These are phyloP conservation scores for Cuniculus paca DNA, from an alignment of 2,797 vertebrate genomes.

Conservation along the genomic window DNA sequence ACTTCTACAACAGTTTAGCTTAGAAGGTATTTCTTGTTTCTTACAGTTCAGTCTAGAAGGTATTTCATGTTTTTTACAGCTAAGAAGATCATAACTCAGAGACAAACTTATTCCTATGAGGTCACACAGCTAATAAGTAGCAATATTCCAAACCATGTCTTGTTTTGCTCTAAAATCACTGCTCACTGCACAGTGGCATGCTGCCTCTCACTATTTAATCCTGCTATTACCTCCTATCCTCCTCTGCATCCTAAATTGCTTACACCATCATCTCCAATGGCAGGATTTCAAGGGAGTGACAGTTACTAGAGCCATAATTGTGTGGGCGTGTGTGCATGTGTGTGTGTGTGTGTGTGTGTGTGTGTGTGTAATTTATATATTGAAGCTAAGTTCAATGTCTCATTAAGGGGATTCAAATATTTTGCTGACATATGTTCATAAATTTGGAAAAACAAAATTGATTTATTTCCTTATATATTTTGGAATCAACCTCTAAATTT, in stretches of 20 bases:
- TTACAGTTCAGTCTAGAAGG: not conserved
- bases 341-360: not conserved
- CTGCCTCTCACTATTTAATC: not conserved
- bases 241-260: not conserved
- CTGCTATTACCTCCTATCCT: not conserved
- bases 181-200: not conserved
- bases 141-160: not conserved
- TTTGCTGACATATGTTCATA: not conserved
- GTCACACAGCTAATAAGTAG: slow-evolving; percentile 18
- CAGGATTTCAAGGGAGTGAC: not conserved
- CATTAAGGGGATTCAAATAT: not conserved
- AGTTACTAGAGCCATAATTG: not conserved
- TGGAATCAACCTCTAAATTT: not conserved
- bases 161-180: not conserved
- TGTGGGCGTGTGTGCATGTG: too few species aligned
- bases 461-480: not conserved
- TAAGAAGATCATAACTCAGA: slow-evolving; percentile 13
- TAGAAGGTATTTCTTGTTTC: not conserved
- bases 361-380: not conserved
- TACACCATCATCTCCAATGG: not conserved
- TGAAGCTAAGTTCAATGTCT: slow-evolving; percentile 1
- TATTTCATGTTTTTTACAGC: not conserved
- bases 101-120: not conserved
- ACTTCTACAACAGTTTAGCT: not conserved
- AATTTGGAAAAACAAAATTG: slow-evolving; percentile 1